phyloP scores from a whole-genome alignment of 2,888 invertebrate genomes.

The Pammene fasciana region DNA sequence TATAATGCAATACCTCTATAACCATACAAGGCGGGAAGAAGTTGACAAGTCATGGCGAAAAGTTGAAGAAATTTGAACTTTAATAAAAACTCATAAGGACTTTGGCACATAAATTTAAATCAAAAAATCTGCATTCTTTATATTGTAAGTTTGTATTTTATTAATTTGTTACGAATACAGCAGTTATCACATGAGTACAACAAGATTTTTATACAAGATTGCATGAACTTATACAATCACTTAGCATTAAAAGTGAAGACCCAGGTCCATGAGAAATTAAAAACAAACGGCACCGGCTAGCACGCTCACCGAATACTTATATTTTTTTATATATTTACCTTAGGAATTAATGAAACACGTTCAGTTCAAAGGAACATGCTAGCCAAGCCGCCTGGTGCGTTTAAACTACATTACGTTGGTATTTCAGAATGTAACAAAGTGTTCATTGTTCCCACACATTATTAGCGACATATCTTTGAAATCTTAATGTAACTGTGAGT shows the following conservation, averaged over 20 bases:
- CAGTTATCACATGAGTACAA: too few species aligned
- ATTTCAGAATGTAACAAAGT: constrained; percentile 23
- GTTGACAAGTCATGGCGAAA: too few species aligned
- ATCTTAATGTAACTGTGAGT: constrained; percentile 2
- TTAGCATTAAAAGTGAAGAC: neutral
- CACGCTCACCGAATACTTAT: neutral
- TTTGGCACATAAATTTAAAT: too few species aligned
- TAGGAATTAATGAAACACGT: neutral
- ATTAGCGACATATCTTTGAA: constrained; percentile 11
- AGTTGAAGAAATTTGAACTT: too few species aligned
- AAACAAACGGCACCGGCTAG: constrained; percentile 26
- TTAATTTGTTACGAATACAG: too few species aligned
- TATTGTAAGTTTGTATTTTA: too few species aligned
- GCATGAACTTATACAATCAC: constrained; percentile 13
- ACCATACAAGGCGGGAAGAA: too few species aligned
- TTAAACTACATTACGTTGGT: constrained; percentile 16
- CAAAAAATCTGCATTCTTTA: too few species aligned
- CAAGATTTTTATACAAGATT: neutral
- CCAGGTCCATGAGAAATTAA: constrained; percentile 31
- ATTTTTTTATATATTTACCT: neutral
- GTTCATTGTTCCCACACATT: constrained; percentile 32
- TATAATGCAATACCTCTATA: too few species aligned
- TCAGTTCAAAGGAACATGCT: constrained; percentile 8
- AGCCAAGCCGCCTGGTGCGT: neutral
- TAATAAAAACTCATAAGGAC: too few species aligned